phyloP scores from a whole-genome alignment of 1,140 invertebrate species.

The Agrypnia vestita region DNA sequence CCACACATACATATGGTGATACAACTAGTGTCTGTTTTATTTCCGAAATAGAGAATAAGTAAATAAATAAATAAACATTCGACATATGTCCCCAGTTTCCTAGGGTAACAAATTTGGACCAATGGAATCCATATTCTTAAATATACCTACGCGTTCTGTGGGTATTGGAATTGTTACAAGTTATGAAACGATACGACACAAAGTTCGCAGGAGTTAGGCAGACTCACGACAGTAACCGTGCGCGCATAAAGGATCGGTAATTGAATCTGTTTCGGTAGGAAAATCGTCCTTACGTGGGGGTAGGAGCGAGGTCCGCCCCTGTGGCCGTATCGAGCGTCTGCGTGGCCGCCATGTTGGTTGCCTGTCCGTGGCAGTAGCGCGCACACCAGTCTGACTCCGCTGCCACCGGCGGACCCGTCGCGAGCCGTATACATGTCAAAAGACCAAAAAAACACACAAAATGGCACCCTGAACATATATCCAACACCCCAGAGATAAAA shows the following conservation, averaged over 20 bases:
- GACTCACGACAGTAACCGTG: background rate
- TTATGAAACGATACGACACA: background rate
- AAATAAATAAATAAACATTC: no score
- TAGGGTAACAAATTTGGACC: background rate
- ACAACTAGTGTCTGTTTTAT: no score
- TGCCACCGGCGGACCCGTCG: constrained; percentile 69
- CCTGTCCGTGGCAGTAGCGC: constrained; percentile 33
- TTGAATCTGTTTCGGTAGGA: background rate
- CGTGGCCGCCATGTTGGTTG: constrained; percentile 57
- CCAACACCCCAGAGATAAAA: constrained; percentile 65
- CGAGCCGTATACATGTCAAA: constrained; percentile 71
- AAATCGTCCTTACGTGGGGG: background rate
- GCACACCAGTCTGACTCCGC: constrained; percentile 55
- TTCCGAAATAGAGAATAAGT: no score
- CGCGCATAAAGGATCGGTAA: background rate
- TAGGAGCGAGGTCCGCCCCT: constrained; percentile 39
- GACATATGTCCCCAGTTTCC: no score
- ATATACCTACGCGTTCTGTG: no score
- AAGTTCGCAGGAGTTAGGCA: background rate
- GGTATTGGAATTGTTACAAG: background rate
- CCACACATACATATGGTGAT: no score
- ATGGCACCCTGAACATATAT: constrained; percentile 68
- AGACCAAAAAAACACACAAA: constrained; percentile 59
- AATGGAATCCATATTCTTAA: no score
- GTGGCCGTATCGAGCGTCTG: constrained; percentile 58